Evolutionary conservation across 2,888 invertebrate species (phyloP), one percentile per base, ranked within the genome.

Genomic region (Drosophila formosana): DNA sequence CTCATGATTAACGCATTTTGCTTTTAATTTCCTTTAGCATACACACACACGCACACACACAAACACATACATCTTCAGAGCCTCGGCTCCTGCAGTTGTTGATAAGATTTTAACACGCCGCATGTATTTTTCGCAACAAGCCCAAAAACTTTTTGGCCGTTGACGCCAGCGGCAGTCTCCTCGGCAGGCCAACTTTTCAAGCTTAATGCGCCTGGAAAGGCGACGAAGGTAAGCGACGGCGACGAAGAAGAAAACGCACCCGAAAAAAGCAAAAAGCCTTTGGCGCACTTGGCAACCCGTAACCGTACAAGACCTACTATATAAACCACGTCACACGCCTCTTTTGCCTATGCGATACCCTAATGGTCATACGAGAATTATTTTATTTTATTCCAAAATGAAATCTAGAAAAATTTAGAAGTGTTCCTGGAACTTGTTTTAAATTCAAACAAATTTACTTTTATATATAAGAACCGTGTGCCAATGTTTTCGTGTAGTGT

Each of bases 21-120:
- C 75, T 87, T 84, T 89, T 85, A 87, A 85, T 85, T 85, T 89
- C 78, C 72, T 64, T 43, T 50, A 63, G 70, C 72, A 71, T 45
- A 82, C 47, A 55, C 52, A 58, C 64, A 68, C 58, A 56, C 61
- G 68, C 39, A 67, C 41, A 34, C 43, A 50, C 26, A 51, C 30
- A 39, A 11, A 49, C 30, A 50, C 34, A 49, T 47, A 56, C 56
- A 63, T 51, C 41, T 13, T 50, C 3, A 53, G 37, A n/a, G 49
- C 9, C 2, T 9, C 11, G 57, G 47, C 64, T 67, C 49, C 66
- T 85, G 82, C 66, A 68, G 66, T 75, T 83, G 75, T 70, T 88
- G 89, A 88, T 89, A 83, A 88, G 89, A 89, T 83, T 83, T 88
- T 88, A 87, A 83, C 81, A 80, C 84, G 81, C 78, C 69, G 70